Evolutionary conservation across 2,888 invertebrate species (phyloP), one percentile per base, ranked within the genome.

Genomic region (Cephonodes hylas): DNA sequence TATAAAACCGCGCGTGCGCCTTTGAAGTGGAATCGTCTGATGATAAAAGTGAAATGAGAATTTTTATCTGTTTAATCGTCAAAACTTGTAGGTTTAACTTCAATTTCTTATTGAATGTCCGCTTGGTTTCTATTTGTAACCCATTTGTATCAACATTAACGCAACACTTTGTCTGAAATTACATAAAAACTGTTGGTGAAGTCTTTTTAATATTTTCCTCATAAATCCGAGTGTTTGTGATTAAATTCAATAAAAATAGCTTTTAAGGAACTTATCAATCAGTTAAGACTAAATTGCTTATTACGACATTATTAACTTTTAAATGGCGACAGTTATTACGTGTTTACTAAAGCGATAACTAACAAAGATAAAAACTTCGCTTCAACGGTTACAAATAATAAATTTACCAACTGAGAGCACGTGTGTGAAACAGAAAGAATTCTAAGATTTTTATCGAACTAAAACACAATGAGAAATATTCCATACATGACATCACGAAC

Each of bases 401-500:
- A 5, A 8, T 18, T 18, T 27, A 15, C 18, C n/a, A 6, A 2
- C n/a, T 8, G 22, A 10, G 5, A 13, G n/a, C 13, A 38, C n/a
- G 2, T 34, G 13, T 10, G 10, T n/a, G 0, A 3, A 4, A 38
- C 38, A 13, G n/a, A 38, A 38, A 13, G 38, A 38, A 38, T 38
- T 46, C 23, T 4, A 27, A 31, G 53, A 53, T 53, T 27, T n/a
- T 53, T 53, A 53, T 31, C 53, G 18, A 53, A 31, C 31, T 1
- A 31, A 18, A 13, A 18, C 18, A 58, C 22, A 58, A 23, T 22
- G 38, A 53, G 18, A 56, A 58, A 38, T 42, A 58, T 42, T 38
- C 22, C 22, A 23, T 38, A 46, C 25, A 18, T 53, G 53, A 53
- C 53, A 53, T 53, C 53, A 53, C 53, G 23, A 44, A 46, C 46